A percentile compares a stretch with the other conserved stretches of the same genome.
These are phyloP conservation scores for Beris chalybata DNA, from an alignment of 2,888 invertebrate genomes.

Conservation along the genomic window DNA sequence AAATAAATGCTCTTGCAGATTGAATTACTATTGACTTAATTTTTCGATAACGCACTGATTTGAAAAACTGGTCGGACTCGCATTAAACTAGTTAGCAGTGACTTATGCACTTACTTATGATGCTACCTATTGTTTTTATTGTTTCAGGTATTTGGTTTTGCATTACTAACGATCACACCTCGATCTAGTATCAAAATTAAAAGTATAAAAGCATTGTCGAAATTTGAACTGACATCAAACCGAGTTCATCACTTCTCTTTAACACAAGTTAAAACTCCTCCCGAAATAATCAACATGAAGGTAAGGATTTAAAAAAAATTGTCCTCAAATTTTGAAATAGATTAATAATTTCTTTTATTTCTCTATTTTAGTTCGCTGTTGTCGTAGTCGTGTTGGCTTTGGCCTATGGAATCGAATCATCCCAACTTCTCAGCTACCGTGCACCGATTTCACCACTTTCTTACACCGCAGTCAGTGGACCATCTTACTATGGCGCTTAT, in stretches of 20 bases:
- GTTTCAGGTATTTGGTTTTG: slow-evolving; percentile 21
- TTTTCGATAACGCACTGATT: too few relatives aligned
- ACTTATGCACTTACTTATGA: not conserved
- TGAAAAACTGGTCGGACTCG: too few relatives aligned
- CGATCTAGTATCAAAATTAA: slow-evolving; percentile 7
- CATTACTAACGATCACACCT: slow-evolving; percentile 12
- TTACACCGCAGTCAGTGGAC: slow-evolving; percentile 44
- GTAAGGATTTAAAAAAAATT: not conserved
- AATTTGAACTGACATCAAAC: slow-evolving; percentile 11
- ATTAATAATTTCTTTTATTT: not conserved
- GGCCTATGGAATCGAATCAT: not conserved
- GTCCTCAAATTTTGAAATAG: too few relatives aligned
- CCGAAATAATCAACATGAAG: slow-evolving; percentile 2
- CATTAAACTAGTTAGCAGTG: too few relatives aligned
- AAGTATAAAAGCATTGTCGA: slow-evolving; percentile 25
- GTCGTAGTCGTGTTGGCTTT: not conserved
- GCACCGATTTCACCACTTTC: slow-evolving; percentile 34
- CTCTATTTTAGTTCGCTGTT: not conserved
- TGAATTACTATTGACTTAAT: too few relatives aligned
- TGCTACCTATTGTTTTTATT: slow-evolving; percentile 21
- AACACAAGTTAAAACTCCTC: slow-evolving; percentile 10
- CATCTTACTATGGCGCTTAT: slow-evolving; percentile 17
- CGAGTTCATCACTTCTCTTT: slow-evolving; percentile 8
- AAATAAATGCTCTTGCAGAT: too few relatives aligned
- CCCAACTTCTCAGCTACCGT: not conserved